Evolutionary conservation across 2,888 invertebrate genomes (phyloP), one percentile per base, ranked within the genome.

Genomic region (Lampropteryx suffumata): DNA sequence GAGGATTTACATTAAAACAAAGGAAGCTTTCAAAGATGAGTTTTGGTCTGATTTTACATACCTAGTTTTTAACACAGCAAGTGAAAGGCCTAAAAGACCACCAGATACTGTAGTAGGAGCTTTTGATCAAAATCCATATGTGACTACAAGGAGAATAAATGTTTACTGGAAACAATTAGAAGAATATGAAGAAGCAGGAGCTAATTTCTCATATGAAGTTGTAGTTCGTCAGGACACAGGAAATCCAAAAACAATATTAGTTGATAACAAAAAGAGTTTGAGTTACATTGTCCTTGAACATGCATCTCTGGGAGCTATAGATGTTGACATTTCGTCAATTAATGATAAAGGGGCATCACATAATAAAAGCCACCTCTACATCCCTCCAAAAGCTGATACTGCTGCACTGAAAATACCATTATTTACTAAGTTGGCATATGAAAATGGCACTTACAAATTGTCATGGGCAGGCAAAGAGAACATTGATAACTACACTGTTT

Each of bases 81-180:
- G 91, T 67, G 88, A 87, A 56, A 78, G 52, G 47, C 96, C 96
- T 1, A 91, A 88, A 10, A 84, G 91, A 21, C 92, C 96, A 21
- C 97, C 97, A 0, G 91, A 91, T 40, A 93, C 94, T 2, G 93
- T 93, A 57, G 85, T 93, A 12, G 96, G 96, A 30, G 94, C 95
- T 67, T 97, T 96, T 74, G 93, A 95, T 75, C 91, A 94, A 58
- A 81, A 84, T 82, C 77, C 77, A 44, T 91, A 78, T 65, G 83
- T 90, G 11, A 79, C 82, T 28, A 89, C 90, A 52, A 87, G 94
- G 57, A 91, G 93, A 44, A 86, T 96, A 30, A 93, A 93, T 73
- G 83, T 97, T 13, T 97, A 96, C 75, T 97, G 97, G 96, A 93
- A 95, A 71, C 92, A 94, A 58, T 91, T 97, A 40, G 92, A 92